These are phyloP conservation scores for Gephyroberyx darwinii DNA, from an alignment of 2,797 vertebrate species.

Conservation along the genomic window DNA sequence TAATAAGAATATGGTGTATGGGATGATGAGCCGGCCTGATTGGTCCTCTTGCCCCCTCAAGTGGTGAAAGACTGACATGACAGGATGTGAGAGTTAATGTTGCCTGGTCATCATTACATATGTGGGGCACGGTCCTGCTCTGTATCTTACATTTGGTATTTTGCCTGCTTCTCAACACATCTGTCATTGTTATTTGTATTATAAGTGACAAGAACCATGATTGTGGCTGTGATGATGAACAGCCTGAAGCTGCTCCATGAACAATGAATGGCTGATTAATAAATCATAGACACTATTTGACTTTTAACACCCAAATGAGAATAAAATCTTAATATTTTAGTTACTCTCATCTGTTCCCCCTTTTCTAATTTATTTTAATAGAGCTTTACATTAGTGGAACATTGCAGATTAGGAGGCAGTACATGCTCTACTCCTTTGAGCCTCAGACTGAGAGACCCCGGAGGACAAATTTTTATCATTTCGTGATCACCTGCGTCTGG, in stretches of 20 bases:
- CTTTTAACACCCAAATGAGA: background rate
- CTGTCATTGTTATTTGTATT: no score
- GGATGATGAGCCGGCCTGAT: constrained; percentile 4
- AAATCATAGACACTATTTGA: background rate
- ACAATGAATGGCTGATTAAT: constrained; percentile 17
- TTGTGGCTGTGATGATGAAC: background rate
- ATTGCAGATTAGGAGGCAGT: constrained; percentile 36
- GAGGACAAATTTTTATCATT: no score
- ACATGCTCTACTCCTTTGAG: constrained; percentile 18
- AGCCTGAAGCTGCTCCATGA: constrained; percentile 13
- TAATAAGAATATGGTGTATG: background rate
- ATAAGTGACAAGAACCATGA: no score
- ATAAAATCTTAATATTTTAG: background rate
- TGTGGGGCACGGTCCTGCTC: background rate
- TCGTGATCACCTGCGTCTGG: no score
- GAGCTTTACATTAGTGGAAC: constrained; percentile 24
- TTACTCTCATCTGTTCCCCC: no score
- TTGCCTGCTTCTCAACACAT: no score
- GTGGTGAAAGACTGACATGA: constrained; percentile 53
- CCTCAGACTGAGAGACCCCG: constrained; percentile 12
- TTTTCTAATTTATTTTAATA: constrained; percentile 10
- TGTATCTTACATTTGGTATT: background rate
- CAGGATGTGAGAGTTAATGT: constrained; percentile 5
- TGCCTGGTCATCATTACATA: background rate
- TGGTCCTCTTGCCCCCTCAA: constrained; percentile 67